These are phyloP conservation scores for Caiman crocodilus DNA, from an alignment of 2,797 vertebrate genomes.

Conservation along the genomic window DNA sequence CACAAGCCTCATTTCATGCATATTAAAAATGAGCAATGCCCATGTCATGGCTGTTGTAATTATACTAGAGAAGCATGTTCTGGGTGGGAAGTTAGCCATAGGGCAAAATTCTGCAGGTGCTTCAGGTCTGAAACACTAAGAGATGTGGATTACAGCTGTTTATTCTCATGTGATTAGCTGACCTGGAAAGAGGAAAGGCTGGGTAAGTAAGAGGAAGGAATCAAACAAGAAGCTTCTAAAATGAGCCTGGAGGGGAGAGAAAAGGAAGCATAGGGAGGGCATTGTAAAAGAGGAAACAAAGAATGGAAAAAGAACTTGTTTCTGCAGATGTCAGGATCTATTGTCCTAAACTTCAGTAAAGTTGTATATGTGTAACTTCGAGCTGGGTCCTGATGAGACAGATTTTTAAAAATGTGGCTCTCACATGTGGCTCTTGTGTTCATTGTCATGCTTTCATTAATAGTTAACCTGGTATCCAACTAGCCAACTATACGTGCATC, in stretches of 20 bases:
- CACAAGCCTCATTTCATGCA: neutral
- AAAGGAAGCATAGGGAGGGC: neutral
- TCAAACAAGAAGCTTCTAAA: neutral
- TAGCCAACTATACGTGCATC: accelerated
- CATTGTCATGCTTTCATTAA: neutral
- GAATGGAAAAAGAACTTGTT: neutral
- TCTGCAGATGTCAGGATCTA: neutral
- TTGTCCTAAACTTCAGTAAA: neutral
- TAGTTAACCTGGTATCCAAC: neutral
- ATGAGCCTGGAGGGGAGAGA: neutral
- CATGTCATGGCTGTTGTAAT: neutral
- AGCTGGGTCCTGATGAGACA: neutral
- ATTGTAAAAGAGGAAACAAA: neutral
- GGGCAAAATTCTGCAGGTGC: accelerated
- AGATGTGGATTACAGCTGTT: neutral
- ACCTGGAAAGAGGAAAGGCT: slow-evolving; percentile 47
- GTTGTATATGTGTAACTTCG: neutral
- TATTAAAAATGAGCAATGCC: neutral
- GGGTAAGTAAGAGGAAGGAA: neutral
- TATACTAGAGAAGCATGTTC: neutral
- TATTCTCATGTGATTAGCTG: neutral
- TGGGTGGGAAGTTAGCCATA: neutral
- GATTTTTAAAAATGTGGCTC: neutral
- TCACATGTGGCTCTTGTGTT: neutral
- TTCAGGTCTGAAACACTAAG: neutral